These are phyloP conservation scores for Agrypnia vestita DNA, from an alignment of 1,140 invertebrate species.

Conservation along the genomic window DNA sequence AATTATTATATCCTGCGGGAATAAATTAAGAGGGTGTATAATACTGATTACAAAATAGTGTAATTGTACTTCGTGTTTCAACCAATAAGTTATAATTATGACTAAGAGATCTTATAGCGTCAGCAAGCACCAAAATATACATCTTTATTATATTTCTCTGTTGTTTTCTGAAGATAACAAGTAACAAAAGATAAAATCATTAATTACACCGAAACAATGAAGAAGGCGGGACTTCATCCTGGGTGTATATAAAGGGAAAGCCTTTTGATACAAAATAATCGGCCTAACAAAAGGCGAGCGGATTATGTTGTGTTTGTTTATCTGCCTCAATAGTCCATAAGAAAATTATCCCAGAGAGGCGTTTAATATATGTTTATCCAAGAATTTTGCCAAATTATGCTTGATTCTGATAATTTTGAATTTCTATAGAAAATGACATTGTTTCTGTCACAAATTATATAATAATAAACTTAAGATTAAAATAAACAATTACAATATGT, in stretches of 20 bases:
- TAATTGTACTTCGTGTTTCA: background rate
- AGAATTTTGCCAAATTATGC: background rate
- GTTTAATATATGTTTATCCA: constrained; percentile 25
- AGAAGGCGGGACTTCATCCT: constrained; percentile 53
- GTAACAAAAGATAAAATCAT: constrained; percentile 61
- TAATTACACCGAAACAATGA: constrained; percentile 60
- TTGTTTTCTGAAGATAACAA: constrained; percentile 42
- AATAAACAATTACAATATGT: too few relatives aligned
- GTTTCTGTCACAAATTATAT: too few relatives aligned
- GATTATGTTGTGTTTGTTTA: constrained; percentile 57
- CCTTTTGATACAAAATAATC: constrained; percentile 59
- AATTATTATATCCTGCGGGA: too few relatives aligned
- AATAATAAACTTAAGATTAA: too few relatives aligned
- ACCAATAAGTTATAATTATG: constrained; percentile 22
- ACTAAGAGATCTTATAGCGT: constrained; percentile 2
- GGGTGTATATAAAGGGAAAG: constrained; percentile 42
- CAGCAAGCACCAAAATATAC: constrained; percentile 11
- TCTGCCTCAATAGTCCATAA: constrained; percentile 54
- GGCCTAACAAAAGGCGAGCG: constrained; percentile 42
- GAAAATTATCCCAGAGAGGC: constrained; percentile 45
- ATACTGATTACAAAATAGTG: too few relatives aligned
- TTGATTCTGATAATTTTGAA: too few relatives aligned
- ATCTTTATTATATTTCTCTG: constrained; percentile 45
- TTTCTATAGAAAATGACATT: too few relatives aligned
- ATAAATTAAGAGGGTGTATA: too few relatives aligned